Conservation (phyloP, 1,140 invertebrate genomes). For the Laupala kohalensis region DNA sequence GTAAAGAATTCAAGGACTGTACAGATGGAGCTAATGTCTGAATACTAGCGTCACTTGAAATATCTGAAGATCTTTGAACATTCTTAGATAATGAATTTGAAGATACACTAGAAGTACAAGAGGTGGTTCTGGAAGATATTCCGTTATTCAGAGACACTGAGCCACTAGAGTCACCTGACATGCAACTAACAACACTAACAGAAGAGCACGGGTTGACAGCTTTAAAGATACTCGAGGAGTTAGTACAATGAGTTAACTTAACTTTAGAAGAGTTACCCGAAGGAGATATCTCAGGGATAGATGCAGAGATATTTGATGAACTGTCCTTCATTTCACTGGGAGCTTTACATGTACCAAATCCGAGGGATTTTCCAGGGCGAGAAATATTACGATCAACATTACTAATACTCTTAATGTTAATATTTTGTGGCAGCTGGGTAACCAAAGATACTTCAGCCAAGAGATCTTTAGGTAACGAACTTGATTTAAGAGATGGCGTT, state of each 20-base stretch:
- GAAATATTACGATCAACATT: not conserved
- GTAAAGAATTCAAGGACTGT: not conserved
- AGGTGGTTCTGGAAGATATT: not conserved
- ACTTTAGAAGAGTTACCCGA: not conserved
- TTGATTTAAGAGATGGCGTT: not conserved
- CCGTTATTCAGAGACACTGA: not conserved
- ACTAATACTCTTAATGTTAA: not conserved
- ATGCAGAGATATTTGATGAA: not conserved
- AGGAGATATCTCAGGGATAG: no score
- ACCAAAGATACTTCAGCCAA: not conserved
- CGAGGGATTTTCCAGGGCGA: not conserved
- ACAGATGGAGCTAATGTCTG: not conserved
- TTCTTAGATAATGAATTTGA: no score
- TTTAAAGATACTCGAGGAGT: not conserved
- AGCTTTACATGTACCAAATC: not conserved
- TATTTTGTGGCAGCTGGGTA: not conserved
- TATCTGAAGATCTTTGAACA: not conserved
- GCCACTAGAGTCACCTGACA: not conserved
- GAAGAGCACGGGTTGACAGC: not conserved
- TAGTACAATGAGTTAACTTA: not conserved
- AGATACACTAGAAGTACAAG: not conserved
- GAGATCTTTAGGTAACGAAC: not conserved
- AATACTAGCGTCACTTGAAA: not conserved
- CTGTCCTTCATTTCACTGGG: not conserved
- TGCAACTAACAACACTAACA: not conserved